Evolutionary conservation across 2,797 vertebrate genomes (phyloP), one percentile per base, ranked within the genome.

Genomic region (Acipenser oxyrinchus): DNA sequence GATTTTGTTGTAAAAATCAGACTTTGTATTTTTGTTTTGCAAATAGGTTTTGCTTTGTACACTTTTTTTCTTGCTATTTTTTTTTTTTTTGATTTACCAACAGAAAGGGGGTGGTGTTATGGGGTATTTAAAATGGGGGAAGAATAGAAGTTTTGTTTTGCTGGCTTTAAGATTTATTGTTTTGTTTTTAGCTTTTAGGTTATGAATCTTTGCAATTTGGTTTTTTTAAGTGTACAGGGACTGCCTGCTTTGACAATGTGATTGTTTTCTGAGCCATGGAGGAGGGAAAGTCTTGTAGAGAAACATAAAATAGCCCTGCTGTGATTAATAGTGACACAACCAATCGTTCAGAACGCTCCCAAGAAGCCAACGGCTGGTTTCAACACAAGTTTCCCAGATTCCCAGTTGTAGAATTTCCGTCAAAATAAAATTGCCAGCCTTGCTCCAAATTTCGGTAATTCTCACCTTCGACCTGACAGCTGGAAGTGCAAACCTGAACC

Each of bases 31-130:
- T 66, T 67, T 50, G 51, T 51, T 67, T 67, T 59, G 18, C 66
- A 67, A 13, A 58, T 1, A 58, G 12, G 7, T 13, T 58, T 11
- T 58, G 15, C 64, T 51, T 52, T 67, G 8, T 69, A 57, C 64
- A 62, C 66, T 70, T 68, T 69, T 69, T 64, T n/a, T 69, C 58
- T 72, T 59, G 23, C 18, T 18, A 18, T 55, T 55, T n/a, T n/a
- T 10, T 55, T 2, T 9, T 55, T 3, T 55, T 10, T 55, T 55
- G 53, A 10, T 10, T n/a, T 55, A 10, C 53, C 9, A 10, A 10
- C 3, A n/a, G 53, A 55, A 55, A 10, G 53, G 53, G 10, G 53
- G 53, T n/a, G n/a, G 53, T 2, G 53, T 55, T 55, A 55, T 55
- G 53, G 9, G 9, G n/a, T 55, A 10, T 55, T 55, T 1, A 55